phyloP scores from a whole-genome alignment of 2,888 invertebrate species.

The Apamea monoglypha region DNA sequence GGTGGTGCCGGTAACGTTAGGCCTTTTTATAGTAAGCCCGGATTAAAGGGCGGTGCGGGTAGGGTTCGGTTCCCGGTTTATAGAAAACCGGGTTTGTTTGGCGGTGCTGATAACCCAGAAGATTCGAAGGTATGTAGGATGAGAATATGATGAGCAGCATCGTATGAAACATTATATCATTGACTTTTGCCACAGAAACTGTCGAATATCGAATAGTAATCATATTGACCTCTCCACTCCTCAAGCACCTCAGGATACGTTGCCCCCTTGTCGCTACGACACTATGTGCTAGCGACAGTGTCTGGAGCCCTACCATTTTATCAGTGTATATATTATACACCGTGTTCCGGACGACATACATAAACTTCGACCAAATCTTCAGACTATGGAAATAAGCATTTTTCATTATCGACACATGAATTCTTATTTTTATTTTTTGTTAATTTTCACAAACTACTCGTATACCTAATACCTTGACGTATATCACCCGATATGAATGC shows the following conservation, averaged over 20 bases:
- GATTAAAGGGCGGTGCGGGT: slow-evolving; percentile 64
- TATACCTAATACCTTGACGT: too few species aligned
- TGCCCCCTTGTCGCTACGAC: not conserved
- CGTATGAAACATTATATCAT: slow-evolving; percentile 4
- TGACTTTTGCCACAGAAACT: not conserved
- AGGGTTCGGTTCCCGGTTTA: slow-evolving; percentile 67
- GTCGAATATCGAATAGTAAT: not conserved
- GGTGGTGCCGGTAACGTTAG: slow-evolving; percentile 70
- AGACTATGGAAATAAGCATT: too few species aligned
- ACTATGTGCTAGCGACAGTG: not conserved
- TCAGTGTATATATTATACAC: not conserved
- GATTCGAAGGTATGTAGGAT: slow-evolving; percentile 71
- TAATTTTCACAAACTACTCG: too few species aligned
- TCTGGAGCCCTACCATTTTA: not conserved
- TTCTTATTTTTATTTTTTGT: too few species aligned
- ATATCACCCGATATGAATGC: too few species aligned
- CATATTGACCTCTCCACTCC: not conserved
- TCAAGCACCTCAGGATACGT: not conserved
- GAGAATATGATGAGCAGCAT: not conserved
- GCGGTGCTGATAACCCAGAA: slow-evolving; percentile 67
- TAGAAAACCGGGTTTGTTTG: slow-evolving; percentile 72
- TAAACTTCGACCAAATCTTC: too few species aligned
- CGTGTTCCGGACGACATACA: too few species aligned
- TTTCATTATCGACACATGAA: too few species aligned
- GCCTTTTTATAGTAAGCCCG: slow-evolving; percentile 72